phyloP scores from a whole-genome alignment of 2,888 invertebrate genomes.

The Trichopoda pennipes region DNA sequence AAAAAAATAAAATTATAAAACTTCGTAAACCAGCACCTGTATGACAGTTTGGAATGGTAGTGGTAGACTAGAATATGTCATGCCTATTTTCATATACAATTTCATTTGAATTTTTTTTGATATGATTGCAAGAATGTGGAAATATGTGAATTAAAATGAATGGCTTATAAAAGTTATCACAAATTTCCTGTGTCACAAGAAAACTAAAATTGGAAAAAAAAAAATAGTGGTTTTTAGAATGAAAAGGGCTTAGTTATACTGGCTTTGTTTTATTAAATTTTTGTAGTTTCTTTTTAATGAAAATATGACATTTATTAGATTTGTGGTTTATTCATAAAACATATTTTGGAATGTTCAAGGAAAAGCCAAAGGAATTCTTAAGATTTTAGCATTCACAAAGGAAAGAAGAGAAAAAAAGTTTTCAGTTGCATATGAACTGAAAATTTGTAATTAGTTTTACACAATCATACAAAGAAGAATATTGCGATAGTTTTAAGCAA shows the following conservation, averaged over 20 bases:
- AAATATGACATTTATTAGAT: conserved; percentile 77
- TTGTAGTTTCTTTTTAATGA: conserved; percentile 44
- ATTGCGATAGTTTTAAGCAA: too few relatives aligned
- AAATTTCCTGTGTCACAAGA: conserved; percentile 49
- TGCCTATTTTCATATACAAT: conserved; percentile 30
- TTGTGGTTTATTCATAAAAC: conserved; percentile 72
- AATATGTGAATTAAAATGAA: conserved; percentile 54
- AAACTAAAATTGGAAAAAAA: not conserved
- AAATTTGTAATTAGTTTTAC: too few relatives aligned
- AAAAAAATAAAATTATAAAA: conserved; percentile 9
- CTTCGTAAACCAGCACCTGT: conserved; percentile 26
- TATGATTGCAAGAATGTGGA: conserved; percentile 54
- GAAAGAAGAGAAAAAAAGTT: too few relatives aligned
- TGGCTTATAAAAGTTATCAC: conserved; percentile 56
- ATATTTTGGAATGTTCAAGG: not conserved
- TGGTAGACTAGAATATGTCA: not conserved
- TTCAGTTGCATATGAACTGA: too few relatives aligned
- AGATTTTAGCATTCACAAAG: not conserved
- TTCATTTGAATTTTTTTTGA: conserved; percentile 52
- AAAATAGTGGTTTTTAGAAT: not conserved
- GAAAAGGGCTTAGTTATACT: not conserved
- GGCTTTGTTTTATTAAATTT: conserved; percentile 28
- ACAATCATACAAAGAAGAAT: too few relatives aligned
- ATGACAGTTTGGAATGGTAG: not conserved
- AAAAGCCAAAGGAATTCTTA: not conserved